Evolutionary conservation across 2,113 vertebrate genomes (phyloP).

Genomic region (Calidris pygmaea): DNA sequence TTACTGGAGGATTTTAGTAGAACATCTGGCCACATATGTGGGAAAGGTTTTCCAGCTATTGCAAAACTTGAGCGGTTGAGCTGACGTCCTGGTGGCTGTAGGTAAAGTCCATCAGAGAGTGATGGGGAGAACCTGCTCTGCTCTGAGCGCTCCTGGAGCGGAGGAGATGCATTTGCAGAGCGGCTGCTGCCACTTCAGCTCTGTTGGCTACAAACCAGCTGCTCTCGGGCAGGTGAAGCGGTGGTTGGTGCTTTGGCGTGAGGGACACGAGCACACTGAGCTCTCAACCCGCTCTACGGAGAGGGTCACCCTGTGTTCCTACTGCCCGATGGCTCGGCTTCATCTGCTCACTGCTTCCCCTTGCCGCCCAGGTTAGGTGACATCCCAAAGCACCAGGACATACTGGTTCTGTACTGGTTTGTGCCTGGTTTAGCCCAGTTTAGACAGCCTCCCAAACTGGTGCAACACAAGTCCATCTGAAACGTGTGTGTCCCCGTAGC

Average conservation of each 20-base stretch:
- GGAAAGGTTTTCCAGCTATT: not conserved
- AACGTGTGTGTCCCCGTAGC: fast-evolving
- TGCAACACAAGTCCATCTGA: not conserved
- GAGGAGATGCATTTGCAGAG: fast-evolving
- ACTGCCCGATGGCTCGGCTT: not conserved
- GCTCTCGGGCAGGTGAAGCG: not conserved
- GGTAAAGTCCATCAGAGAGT: not conserved
- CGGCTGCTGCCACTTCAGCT: fast-evolving
- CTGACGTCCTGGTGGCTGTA: not conserved
- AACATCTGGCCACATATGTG: not conserved
- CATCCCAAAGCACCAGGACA: not conserved
- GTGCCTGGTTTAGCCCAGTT: not conserved
- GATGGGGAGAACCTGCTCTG: not conserved
- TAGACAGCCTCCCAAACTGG: not conserved
- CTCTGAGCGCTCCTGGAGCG: not conserved
- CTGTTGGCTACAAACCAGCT: not conserved
- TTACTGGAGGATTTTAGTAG: not conserved
- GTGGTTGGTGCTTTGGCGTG: not conserved
- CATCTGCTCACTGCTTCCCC: not conserved
- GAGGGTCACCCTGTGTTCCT: not conserved
- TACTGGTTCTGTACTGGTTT: not conserved
- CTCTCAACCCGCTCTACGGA: not conserved
- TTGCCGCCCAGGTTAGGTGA: not conserved
- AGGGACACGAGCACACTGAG: not conserved
- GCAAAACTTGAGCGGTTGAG: not conserved